Percentiles rank a stretch among this genome's conserved stretches.
Evolutionary conservation across 2,113 vertebrate species (phyloP).

Genomic region (Drymodes brunneopygia): DNA sequence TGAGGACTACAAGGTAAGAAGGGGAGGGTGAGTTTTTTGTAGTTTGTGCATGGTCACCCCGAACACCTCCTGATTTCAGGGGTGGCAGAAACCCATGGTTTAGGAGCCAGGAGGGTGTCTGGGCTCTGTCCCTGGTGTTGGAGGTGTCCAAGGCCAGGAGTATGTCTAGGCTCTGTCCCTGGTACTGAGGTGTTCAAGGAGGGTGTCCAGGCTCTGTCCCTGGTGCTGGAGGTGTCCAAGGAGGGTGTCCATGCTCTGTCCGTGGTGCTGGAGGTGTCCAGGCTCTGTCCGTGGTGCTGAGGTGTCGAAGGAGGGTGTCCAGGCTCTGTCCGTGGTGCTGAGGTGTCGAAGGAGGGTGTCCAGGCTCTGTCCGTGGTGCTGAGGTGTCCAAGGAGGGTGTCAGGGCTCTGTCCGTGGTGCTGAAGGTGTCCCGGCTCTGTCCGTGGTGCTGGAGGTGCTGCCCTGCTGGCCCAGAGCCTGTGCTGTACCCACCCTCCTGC

Average conservation of each 20-base stretch:
- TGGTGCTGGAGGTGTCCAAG: neutral
- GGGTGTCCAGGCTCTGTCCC: neutral
- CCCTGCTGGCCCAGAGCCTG: neutral
- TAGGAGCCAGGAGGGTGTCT: neutral
- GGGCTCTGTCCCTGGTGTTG: accelerated
- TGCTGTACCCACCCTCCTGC: neutral
- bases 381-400: neutral
- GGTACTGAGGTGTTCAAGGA: neutral
- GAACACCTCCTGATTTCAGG: neutral
- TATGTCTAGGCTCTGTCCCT: neutral
- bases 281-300: neutral
- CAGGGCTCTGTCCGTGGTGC: neutral
- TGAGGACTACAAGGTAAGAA: neutral
- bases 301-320: neutral
- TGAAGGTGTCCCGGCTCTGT: neutral
- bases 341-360: neutral
- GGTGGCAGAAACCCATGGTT: accelerated
- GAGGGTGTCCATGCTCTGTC: neutral
- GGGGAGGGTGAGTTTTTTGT: no score
- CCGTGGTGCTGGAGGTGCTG: accelerated
- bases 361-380: neutral
- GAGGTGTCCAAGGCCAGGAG: neutral
- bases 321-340: neutral
- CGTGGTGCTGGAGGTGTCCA: neutral
- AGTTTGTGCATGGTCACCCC: accelerated